These are phyloP conservation scores for Oxystoma pomonae DNA, from an alignment of 2,888 invertebrate species.

Conservation along the genomic window DNA sequence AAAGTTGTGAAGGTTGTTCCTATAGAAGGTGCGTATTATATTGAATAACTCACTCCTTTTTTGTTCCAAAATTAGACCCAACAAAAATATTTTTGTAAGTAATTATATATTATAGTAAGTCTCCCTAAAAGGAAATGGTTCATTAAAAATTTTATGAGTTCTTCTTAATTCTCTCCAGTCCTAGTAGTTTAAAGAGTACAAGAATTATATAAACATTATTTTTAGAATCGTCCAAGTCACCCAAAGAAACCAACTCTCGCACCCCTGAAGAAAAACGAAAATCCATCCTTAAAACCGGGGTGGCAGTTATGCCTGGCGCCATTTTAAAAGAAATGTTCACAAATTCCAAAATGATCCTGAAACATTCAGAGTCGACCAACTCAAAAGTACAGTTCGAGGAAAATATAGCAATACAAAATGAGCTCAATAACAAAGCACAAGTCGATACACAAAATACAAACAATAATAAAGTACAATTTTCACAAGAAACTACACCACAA, in stretches of 20 bases:
- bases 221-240: constrained; percentile 8
- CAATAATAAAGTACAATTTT: neutral
- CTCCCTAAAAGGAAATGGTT: neutral
- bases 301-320: constrained; percentile 33
- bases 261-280: constrained; percentile 27
- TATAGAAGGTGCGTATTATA: constrained; percentile 17
- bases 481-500: constrained; percentile 3
- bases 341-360: constrained; percentile 17
- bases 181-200: too few species aligned
- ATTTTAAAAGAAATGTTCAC: constrained; percentile 26
- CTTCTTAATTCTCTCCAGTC: neutral
- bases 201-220: constrained; percentile 10
- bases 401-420: neutral
- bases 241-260: constrained; percentile 9
- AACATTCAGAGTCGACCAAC: constrained; percentile 8
- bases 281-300: constrained; percentile 32
- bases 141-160: neutral
- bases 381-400: neutral
- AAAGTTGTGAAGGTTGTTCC: constrained; percentile 26
- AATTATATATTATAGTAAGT: too few species aligned
- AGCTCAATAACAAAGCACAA: neutral
- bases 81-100: too few species aligned
- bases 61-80: constrained; percentile 1
- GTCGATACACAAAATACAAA: neutral
- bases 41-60: neutral